Base-by-base conservation (phyloP, 2,113 vertebrate genomes). In the Leptodactylus fuscus region DNA sequence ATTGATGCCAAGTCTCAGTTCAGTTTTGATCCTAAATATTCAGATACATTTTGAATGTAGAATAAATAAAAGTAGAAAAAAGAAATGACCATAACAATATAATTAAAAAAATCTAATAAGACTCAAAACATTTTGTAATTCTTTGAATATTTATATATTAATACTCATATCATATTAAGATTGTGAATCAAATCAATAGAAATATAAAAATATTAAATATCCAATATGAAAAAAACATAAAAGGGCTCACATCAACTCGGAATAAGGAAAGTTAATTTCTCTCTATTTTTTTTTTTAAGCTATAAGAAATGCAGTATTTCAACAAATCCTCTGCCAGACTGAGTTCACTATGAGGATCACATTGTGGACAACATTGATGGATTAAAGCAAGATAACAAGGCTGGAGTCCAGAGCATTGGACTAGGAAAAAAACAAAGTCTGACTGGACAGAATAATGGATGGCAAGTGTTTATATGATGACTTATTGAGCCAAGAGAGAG, bases 301-400 rank as follows among this genome's bases (percentile, higher is more conserved):
- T 38, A 15, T 24, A 49, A 70, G 5, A 81, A 81, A 58, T 55
- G 11, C 44, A 38, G 29, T 70, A 18, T 41, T 83, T 41, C 51
- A 60, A 75, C 29, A 38, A 75, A 58, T 75, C 32, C 74, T 32
- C 48, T 79, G 46, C 32, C 75, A 79, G 44, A 80, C 48, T n/a
- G 46, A 77, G 73, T 79, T 79, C 74, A 79, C 83, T 55, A 36
- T 27, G 73, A 85, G 46, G 46, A 80, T 79, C 62, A 70, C 32
- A 69, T 70, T 71, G 62, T 79, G 58, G 29, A 41, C 58, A 85
- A 78, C 69, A 79, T 32, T 85, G 83, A 85, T 85, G 83, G 83
- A 85, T 85, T 80, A 60, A 55, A 55, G 75, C 60, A 58, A 71
- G 62, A 85, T 85, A 71, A 85, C 32, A 27, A 62, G 44, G n/a